phyloP scores from a whole-genome alignment of 2,797 vertebrate genomes.

The Podarcis siculus region DNA sequence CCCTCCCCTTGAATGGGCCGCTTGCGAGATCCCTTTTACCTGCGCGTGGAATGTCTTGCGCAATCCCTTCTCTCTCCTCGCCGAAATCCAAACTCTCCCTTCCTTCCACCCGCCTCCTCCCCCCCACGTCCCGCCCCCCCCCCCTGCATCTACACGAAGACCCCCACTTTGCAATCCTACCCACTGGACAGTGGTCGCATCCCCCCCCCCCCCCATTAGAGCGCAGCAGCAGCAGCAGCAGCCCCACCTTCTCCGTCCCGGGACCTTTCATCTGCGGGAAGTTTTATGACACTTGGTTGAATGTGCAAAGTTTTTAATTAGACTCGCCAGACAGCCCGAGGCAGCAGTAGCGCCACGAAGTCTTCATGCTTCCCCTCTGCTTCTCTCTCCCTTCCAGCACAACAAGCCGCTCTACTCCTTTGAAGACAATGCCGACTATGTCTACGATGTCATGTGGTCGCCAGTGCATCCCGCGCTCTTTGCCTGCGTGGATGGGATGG shows the following conservation, averaged over 20 bases:
- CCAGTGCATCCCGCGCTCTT: conserved; percentile 94
- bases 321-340: conserved; percentile 95
- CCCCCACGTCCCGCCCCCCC: not conserved
- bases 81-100: not conserved
- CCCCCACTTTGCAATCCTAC: conserved; percentile 53
- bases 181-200: conserved; percentile 84
- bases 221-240: conserved; percentile 64
- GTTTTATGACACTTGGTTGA: conserved; percentile 95
- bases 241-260: conserved; percentile 81
- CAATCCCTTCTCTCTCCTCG: conserved; percentile 19
- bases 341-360: conserved; percentile 93
- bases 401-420: conserved; percentile 98
- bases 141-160: not conserved
- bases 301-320: conserved; percentile 99
- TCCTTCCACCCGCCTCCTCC: not conserved
- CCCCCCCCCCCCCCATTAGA: conserved; percentile 78
- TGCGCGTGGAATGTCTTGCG: conserved; percentile 76
- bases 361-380: conserved; percentile 79
- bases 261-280: conserved; percentile 91
- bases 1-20: conserved; percentile 25
- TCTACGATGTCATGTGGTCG: conserved; percentile 98
- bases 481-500: conserved; percentile 96
- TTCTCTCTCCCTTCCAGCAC: conserved; percentile 81
- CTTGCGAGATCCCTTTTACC: conserved; percentile 66
- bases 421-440: conserved; percentile 98